These are phyloP conservation scores for Thecophora atra DNA, from an alignment of 2,888 invertebrate species.

Conservation along the genomic window DNA sequence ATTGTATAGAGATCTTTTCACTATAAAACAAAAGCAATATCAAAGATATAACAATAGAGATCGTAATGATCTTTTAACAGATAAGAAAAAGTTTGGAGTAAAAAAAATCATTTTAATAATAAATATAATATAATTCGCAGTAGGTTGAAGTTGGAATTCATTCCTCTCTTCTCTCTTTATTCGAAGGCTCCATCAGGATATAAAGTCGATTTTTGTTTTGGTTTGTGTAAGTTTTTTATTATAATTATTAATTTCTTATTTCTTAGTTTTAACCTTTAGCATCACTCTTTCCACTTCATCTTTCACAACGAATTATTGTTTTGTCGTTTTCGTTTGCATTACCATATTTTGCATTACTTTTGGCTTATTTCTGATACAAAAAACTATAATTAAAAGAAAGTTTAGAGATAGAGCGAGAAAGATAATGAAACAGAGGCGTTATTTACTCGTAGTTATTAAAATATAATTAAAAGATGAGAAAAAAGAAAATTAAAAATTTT, in stretches of 20 bases:
- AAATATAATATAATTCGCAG: background rate
- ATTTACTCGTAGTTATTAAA: too few relatives aligned
- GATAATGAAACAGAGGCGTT: too few relatives aligned
- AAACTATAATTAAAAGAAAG: constrained; percentile 4
- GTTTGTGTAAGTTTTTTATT: background rate
- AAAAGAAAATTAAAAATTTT: background rate
- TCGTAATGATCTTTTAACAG: too few relatives aligned
- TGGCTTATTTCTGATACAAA: background rate
- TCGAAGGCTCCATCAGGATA: background rate
- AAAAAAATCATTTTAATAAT: constrained; percentile 6
- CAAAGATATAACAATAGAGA: too few relatives aligned
- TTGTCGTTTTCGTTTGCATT: background rate
- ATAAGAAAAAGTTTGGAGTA: background rate
- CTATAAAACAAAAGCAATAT: too few relatives aligned
- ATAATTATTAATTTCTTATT: background rate
- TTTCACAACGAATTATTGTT: background rate
- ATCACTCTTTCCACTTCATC: background rate
- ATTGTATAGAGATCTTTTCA: too few relatives aligned
- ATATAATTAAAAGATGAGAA: background rate
- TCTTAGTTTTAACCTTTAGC: background rate
- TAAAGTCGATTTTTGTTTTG: background rate
- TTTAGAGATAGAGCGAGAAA: background rate
- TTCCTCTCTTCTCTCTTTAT: too few relatives aligned
- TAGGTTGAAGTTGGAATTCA: background rate
- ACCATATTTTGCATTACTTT: background rate